Percentiles rank a stretch among this genome's conserved stretches.
Evolutionary conservation across 2,797 vertebrate species (phyloP).

Genomic region (Cryptoprocta ferox): DNA sequence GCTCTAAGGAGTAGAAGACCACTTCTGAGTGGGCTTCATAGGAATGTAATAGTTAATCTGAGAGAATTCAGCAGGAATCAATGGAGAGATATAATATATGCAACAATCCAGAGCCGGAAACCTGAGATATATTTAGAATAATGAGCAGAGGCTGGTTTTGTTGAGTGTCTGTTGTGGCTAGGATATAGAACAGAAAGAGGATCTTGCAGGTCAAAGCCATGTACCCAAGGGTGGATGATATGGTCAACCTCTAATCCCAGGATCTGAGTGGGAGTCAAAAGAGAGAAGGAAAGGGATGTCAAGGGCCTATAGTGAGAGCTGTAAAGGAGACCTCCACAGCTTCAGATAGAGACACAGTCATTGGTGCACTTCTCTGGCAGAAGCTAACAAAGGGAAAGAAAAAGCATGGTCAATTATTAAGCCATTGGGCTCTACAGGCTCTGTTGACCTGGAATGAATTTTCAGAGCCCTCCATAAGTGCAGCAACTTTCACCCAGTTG

Average conservation of each 20-base stretch:
- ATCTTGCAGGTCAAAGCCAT: neutral
- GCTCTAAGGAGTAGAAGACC: neutral
- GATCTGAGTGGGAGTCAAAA: neutral
- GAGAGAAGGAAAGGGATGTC: neutral
- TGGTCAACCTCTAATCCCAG: neutral
- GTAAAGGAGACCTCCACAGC: neutral
- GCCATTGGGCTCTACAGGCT: neutral
- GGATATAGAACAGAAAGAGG: constrained; percentile 14
- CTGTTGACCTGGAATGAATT: neutral
- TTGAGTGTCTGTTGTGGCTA: neutral
- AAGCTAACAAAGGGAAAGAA: neutral
- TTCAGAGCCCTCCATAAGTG: neutral
- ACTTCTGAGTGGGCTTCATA: neutral
- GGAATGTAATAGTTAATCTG: neutral
- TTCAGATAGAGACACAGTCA: neutral
- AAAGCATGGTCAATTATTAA: neutral
- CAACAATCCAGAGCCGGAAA: neutral
- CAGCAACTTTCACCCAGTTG: neutral
- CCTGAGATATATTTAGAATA: constrained; percentile 32
- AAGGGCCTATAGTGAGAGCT: neutral
- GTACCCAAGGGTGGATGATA: neutral
- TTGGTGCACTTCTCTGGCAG: neutral
- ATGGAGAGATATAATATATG: neutral
- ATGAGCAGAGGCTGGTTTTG: neutral
- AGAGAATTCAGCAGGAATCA: neutral